These are phyloP conservation scores for Cynodonichthys magdalenae DNA, from an alignment of 2,797 vertebrate genomes.

Conservation along the genomic window DNA sequence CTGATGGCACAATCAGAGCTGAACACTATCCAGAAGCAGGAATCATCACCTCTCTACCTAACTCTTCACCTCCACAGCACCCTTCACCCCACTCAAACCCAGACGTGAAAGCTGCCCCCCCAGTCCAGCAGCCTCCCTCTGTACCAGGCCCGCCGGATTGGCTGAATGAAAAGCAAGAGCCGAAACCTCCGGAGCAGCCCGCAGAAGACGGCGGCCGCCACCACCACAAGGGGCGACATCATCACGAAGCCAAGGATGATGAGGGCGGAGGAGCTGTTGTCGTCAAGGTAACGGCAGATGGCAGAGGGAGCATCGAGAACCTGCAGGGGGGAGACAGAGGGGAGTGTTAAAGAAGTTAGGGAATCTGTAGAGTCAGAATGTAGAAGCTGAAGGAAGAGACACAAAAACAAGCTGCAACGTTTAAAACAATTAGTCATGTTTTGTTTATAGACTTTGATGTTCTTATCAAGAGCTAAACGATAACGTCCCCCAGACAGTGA, in stretches of 20 bases:
- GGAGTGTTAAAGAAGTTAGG: constrained; percentile 1
- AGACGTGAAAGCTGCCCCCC: constrained; percentile 70
- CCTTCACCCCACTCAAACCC: constrained; percentile 71
- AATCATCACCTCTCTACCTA: background rate
- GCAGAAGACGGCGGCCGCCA: constrained; percentile 89
- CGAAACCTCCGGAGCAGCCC: constrained; percentile 84
- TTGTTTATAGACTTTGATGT: too few species aligned
- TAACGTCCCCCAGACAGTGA: background rate
- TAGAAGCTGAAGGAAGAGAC: background rate
- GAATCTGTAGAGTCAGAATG: background rate
- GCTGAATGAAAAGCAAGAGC: constrained; percentile 83
- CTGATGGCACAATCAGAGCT: too few species aligned
- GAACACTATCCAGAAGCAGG: background rate
- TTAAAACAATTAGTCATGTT: constrained; percentile 4
- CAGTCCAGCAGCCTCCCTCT: constrained; percentile 77
- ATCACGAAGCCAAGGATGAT: constrained; percentile 93
- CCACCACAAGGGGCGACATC: constrained; percentile 92
- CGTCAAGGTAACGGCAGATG: constrained; percentile 89
- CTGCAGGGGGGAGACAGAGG: constrained; percentile 49
- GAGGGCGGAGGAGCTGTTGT: constrained; percentile 92
- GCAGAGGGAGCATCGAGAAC: constrained; percentile 72
- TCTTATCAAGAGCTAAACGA: background rate
- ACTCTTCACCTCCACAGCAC: background rate
- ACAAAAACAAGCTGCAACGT: constrained; percentile 17
- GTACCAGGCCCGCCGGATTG: constrained; percentile 79